A percentile compares a stretch with the other conserved stretches of the same genome.
phyloP scores from a whole-genome alignment of 2,888 invertebrate genomes.

The Charanyca ferruginea region DNA sequence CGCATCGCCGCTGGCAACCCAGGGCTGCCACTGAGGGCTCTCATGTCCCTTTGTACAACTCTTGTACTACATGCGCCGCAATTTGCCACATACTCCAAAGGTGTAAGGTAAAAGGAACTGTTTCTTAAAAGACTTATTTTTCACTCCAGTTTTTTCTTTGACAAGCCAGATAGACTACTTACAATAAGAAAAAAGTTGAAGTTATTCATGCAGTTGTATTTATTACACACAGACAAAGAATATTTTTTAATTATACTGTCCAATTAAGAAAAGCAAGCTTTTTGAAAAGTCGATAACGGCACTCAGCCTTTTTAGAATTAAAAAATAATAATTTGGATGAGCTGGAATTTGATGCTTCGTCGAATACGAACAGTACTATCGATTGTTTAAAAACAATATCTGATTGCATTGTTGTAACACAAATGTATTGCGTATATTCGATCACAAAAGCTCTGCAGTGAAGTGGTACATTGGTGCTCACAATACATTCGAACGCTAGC shows the following conservation, averaged over 20 bases:
- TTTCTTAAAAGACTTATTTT: constrained; percentile 78
- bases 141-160: constrained; percentile 71
- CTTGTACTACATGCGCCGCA: constrained; percentile 66
- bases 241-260: background rate
- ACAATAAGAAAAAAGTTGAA: constrained; percentile 1
- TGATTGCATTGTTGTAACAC: constrained; percentile 73
- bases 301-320: constrained; percentile 26
- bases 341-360: constrained; percentile 22
- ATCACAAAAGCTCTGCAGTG: constrained; percentile 58
- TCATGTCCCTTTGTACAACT: constrained; percentile 60
- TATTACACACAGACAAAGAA: background rate
- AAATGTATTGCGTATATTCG: constrained; percentile 51
- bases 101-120: constrained; percentile 65
- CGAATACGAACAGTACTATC: constrained; percentile 41
- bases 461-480: constrained; percentile 47
- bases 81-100: constrained; percentile 69
- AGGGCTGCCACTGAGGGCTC: constrained; percentile 35
- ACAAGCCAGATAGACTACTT: constrained; percentile 36
- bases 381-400: constrained; percentile 73
- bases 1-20: constrained; percentile 34
- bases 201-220: background rate
- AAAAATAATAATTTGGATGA: constrained; percentile 54
- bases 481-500: constrained; percentile 40
- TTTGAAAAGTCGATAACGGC: constrained; percentile 2
- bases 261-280: constrained; percentile 7